These are phyloP conservation scores for Mycalesis mineus DNA, from an alignment of 2,888 invertebrate species.

Conservation along the genomic window DNA sequence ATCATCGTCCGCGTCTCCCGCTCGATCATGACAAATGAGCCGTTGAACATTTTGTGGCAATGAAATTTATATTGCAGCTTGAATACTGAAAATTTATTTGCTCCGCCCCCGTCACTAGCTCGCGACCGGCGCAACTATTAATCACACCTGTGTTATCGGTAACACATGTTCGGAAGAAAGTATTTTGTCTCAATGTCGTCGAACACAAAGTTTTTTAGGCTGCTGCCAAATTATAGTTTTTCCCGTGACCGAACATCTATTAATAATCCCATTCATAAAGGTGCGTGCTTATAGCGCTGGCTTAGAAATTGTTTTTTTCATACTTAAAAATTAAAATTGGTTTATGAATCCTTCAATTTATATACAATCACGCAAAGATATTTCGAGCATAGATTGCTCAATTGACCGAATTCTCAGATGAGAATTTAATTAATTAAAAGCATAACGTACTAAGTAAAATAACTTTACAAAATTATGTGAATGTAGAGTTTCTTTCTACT, in stretches of 20 bases:
- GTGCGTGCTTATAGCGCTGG: too few relatives aligned
- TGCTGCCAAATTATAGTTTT: not conserved
- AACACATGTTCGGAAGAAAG: constrained; percentile 28
- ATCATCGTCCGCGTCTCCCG: constrained; percentile 15
- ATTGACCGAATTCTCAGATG: too few relatives aligned
- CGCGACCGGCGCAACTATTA: constrained; percentile 59
- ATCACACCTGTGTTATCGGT: constrained; percentile 54
- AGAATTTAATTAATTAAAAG: too few relatives aligned
- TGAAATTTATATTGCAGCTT: constrained; percentile 48
- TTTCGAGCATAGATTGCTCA: too few relatives aligned
- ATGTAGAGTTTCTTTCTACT: too few relatives aligned
- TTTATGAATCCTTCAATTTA: too few relatives aligned
- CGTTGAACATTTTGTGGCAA: constrained; percentile 44
- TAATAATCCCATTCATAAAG: not conserved
- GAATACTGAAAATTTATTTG: constrained; percentile 47
- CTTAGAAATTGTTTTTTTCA: too few relatives aligned
- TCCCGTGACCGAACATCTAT: not conserved
- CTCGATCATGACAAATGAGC: constrained; percentile 26
- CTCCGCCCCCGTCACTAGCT: constrained; percentile 55
- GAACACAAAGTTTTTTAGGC: not conserved
- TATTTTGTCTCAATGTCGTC: constrained; percentile 9
- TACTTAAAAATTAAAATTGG: too few relatives aligned
- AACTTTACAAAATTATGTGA: too few relatives aligned
- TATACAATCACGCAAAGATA: too few relatives aligned
- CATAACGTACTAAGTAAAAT: too few relatives aligned